These are phyloP conservation scores for Phylloscopus trochiloides DNA, from an alignment of 2,113 vertebrate genomes.

Conservation along the genomic window DNA sequence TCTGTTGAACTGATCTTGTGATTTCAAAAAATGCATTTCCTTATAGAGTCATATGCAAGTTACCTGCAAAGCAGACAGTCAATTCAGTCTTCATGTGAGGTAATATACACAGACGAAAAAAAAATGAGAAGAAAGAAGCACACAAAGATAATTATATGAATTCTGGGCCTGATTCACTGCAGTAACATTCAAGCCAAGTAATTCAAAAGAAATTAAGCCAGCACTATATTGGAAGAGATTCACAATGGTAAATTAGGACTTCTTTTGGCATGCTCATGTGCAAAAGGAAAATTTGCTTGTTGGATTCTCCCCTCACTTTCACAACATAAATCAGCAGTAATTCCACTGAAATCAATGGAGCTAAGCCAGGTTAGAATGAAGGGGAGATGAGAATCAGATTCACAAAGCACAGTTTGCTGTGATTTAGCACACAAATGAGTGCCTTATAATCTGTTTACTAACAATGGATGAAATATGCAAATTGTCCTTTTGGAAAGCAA, in stretches of 20 bases:
- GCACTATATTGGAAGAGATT: constrained; percentile 13
- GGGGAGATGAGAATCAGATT: constrained; percentile 41
- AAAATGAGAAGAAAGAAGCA: neutral
- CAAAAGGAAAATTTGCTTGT: constrained; percentile 22
- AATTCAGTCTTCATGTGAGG: neutral
- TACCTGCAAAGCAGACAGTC: neutral
- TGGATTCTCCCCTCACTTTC: constrained; percentile 32
- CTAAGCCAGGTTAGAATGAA: constrained; percentile 43
- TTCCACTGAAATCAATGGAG: constrained; percentile 30
- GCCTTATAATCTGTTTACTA: constrained; percentile 52
- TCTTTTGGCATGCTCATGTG: neutral
- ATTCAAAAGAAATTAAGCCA: constrained; percentile 48
- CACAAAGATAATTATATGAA: neutral
- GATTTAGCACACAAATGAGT: constrained; percentile 43
- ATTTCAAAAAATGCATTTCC: neutral
- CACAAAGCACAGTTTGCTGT: neutral
- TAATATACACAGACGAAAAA: neutral
- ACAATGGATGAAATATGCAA: constrained; percentile 58
- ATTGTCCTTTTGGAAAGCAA: constrained; percentile 49
- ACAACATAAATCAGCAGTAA: constrained; percentile 39
- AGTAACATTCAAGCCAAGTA: constrained; percentile 24
- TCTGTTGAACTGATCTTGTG: neutral
- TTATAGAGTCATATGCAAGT: neutral
- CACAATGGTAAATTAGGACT: constrained; percentile 20
- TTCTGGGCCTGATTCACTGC: neutral